phyloP scores from a whole-genome alignment of 2,888 invertebrate species.

The Aporophyla nigra region DNA sequence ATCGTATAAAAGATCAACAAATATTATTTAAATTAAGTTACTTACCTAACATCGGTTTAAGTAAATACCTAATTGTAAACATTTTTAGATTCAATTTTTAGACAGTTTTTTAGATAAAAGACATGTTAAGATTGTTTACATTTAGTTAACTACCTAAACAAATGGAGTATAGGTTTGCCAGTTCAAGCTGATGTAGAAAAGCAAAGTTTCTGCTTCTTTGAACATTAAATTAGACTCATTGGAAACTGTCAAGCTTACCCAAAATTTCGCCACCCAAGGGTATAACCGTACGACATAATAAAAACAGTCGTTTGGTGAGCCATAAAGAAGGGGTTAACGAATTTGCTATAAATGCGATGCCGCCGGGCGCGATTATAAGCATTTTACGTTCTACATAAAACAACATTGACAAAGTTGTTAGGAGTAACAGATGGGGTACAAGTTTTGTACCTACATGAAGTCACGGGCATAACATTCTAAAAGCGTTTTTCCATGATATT shows the following conservation, averaged over 20 bases:
- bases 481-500: no score
- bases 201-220: background rate
- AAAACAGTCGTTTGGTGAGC: conserved; percentile 61
- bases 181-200: background rate
- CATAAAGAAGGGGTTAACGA: conserved; percentile 70
- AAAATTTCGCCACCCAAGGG: conserved; percentile 45
- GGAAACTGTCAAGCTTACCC: conserved; percentile 9
- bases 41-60: no score
- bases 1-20: no score
- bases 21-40: no score
- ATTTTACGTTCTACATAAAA: conserved; percentile 75
- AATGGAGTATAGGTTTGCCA: background rate
- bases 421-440: conserved; percentile 27
- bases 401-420: conserved; percentile 43
- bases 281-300: conserved; percentile 62
- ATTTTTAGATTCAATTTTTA: no score
- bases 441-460: conserved; percentile 13
- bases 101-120: no score
- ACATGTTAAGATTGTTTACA: no score
- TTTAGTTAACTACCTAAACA: no score
- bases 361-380: conserved; percentile 72
- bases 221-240: conserved; percentile 4
- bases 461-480: no score
- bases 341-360: conserved; percentile 67
- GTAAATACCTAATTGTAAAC: no score